Evolutionary conservation across 2,888 invertebrate species (phyloP).

Genomic region (Idaea biselata): DNA sequence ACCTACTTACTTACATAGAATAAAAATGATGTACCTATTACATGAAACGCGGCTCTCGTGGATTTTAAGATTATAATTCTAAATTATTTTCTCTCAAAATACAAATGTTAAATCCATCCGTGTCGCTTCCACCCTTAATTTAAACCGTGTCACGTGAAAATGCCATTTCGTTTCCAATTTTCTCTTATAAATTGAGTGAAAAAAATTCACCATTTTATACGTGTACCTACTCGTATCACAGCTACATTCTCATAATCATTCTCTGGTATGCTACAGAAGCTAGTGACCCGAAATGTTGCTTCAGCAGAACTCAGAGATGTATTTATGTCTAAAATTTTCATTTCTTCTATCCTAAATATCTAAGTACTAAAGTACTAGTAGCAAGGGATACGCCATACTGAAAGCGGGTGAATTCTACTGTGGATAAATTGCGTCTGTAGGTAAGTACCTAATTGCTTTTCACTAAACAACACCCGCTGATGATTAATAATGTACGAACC

Average conservation of each 20-base stretch:
- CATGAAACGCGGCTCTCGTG: not conserved
- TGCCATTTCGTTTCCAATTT: constrained; percentile 4
- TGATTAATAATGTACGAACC: not conserved
- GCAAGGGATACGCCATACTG: not conserved
- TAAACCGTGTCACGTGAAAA: not conserved
- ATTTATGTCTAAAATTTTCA: too few relatives aligned
- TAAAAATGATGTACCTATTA: too few relatives aligned
- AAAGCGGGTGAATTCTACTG: not conserved
- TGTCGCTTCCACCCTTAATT: not conserved
- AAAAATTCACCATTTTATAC: constrained; percentile 3
- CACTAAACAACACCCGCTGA: not conserved
- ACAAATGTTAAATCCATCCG: not conserved
- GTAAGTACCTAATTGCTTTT: not conserved
- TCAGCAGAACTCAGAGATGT: too few relatives aligned
- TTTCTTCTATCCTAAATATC: too few relatives aligned
- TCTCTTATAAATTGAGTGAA: constrained; percentile 4
- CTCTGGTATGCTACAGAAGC: constrained; percentile 9
- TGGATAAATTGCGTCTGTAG: not conserved
- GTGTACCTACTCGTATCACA: not conserved
- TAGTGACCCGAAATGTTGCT: constrained; percentile 16
- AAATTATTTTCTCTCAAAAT: not conserved
- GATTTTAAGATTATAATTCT: too few relatives aligned
- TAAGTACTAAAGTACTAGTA: not conserved
- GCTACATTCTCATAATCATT: not conserved
- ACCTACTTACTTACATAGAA: too few relatives aligned